Evolutionary conservation across 2,113 vertebrate species (phyloP).

Genomic region (Psilopogon haemacephalus): DNA sequence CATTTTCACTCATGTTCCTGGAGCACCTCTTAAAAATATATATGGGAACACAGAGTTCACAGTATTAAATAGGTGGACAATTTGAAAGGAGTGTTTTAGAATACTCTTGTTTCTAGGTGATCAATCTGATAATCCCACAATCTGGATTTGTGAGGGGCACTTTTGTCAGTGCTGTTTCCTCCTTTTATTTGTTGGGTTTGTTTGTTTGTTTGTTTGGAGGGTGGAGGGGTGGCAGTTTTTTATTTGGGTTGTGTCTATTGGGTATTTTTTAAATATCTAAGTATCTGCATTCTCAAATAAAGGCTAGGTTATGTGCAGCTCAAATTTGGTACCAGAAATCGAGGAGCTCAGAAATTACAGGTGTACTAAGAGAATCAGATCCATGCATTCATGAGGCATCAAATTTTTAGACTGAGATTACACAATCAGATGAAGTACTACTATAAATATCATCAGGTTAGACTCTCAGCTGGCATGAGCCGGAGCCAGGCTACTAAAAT

Average conservation of each 20-base stretch:
- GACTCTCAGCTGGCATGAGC: background rate
- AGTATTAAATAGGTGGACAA: background rate
- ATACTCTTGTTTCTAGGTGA: background rate
- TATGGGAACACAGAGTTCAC: background rate
- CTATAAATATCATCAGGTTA: background rate
- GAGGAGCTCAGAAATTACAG: background rate
- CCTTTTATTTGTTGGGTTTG: background rate
- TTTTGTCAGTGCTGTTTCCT: background rate
- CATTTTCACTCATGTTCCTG: background rate
- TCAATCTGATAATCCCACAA: background rate
- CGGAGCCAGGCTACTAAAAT: background rate
- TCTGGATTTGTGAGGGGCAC: background rate
- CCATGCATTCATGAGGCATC: background rate
- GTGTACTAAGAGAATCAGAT: background rate
- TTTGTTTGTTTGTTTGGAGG: too few relatives aligned
- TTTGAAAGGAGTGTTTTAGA: background rate
- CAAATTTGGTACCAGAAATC: background rate
- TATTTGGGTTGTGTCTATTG: accelerated
- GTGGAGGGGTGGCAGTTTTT: accelerated
- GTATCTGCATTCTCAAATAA: background rate
- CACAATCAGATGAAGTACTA: background rate
- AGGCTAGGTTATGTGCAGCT: background rate
- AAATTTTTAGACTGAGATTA: background rate
- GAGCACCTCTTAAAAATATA: constrained; percentile 18
- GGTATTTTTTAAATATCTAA: background rate